Base-by-base conservation (phyloP, 2,797 vertebrate species). In the Myiotriccus ornatus region DNA sequence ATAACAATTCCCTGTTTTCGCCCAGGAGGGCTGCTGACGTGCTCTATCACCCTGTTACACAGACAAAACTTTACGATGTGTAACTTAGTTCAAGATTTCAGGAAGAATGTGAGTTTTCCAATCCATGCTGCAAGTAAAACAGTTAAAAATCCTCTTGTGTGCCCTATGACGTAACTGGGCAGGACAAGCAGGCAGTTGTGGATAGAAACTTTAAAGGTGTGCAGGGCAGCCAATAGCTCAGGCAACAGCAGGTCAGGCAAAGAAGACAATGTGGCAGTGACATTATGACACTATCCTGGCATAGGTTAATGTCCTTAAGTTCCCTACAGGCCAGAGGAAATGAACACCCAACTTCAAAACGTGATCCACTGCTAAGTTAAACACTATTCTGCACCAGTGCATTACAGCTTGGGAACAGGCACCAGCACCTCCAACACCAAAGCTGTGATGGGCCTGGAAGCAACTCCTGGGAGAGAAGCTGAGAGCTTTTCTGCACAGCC, bases 361-460 rank as follows among this genome's bases (percentile, higher is more conserved):
- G 7, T 8, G 16, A 17, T 41, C 41, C 41, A 41, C 41, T 14
- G 15, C 41, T 18, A 41, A 41, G 41, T 41, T 41, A 41, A 41
- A 41, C 17, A 8, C 6, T 5, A 41, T 41, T 18, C 12, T 60
- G 23, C 28, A 49, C 15, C 34, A 67, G 23, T 1, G 1, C 32
- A 10, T 52, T 2, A 1, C 60, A 62, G 7, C 6, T 1, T 10
- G 6, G 18, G n/a, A 28, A 69, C 10, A 35, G 28, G 69, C 23
- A 41, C 15, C 16, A 81, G 34, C 39, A 82, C 8, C 14, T 82
- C 44, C 67, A 75, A 24, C 35, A 55, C 16, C 23, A 84, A 65
- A 74, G 57, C 14, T 1, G 0, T 5, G 1, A 44, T 1, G 3
- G 32, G 16, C 41, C 64, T 56, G 17, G 53, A 59, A 70, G 24